Percentiles rank a stretch among this genome's conserved stretches.
Conservation (phyloP, 1,140 invertebrate genomes). For the Conus betulinus region DNA sequence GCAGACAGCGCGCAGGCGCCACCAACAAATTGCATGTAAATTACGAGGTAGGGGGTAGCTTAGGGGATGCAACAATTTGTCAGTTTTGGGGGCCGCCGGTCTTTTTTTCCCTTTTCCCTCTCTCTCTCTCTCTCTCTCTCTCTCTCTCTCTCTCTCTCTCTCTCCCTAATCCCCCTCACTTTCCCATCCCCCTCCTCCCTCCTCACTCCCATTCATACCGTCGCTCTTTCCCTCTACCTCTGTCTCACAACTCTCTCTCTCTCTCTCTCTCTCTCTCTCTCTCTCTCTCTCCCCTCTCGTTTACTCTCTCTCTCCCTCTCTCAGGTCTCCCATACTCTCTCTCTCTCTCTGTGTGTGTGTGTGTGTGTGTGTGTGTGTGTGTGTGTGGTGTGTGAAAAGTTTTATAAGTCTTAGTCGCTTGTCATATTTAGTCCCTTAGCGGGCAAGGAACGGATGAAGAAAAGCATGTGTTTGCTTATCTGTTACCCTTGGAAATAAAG, state of each 20-base stretch:
- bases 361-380: too few species aligned
- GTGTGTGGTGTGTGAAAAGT: too few species aligned
- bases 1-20: conserved; percentile 14
- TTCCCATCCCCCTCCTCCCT: background rate
- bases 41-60: conserved; percentile 6
- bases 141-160: conserved; percentile 9
- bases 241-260: background rate
- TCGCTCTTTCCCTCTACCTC: background rate
- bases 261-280: background rate
- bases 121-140: conserved; percentile 7
- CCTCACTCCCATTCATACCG: background rate
- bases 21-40: conserved; percentile 19
- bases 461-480: too few species aligned
- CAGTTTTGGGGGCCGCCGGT: background rate
- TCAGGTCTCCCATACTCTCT: too few species aligned
- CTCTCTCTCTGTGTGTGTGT: too few species aligned
- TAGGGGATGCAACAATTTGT: background rate
- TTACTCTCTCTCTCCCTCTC: too few species aligned
- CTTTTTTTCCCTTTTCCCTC: background rate
- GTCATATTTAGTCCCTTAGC: too few species aligned
- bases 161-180: background rate
- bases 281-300: background rate
- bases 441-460: too few species aligned
- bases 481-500: too few species aligned
- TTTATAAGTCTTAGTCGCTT: too few species aligned